A percentile compares a stretch with the other conserved stretches of the same genome.
Evolutionary conservation across 2,888 invertebrate genomes (phyloP).

Genomic region (Fabriciana adippe): DNA sequence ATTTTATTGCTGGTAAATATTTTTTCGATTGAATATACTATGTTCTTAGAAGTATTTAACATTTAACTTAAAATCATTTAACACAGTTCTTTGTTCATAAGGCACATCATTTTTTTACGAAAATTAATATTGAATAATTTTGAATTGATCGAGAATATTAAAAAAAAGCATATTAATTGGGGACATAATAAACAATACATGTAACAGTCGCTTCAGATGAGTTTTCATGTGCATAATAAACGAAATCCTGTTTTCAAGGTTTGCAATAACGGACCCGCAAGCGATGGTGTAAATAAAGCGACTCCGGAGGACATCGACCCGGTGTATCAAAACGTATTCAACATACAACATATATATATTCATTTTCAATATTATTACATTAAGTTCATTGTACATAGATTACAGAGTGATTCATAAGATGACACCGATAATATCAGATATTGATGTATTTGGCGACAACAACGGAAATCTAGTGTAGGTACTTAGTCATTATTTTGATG

Average conservation of each 20-base stretch:
- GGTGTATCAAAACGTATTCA: constrained; percentile 71
- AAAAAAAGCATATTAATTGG: background rate
- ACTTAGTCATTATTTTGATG: background rate
- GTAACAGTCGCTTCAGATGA: constrained; percentile 40
- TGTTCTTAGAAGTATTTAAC: too few relatives aligned
- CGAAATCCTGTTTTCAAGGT: constrained; percentile 73
- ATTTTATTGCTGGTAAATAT: too few relatives aligned
- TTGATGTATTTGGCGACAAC: constrained; percentile 45
- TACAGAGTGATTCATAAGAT: constrained; percentile 62
- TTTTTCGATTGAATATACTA: too few relatives aligned
- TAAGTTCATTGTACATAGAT: constrained; percentile 47
- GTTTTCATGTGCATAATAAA: constrained; percentile 46
- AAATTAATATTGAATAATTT: background rate
- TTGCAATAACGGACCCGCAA: constrained; percentile 69
- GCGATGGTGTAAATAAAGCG: constrained; percentile 74
- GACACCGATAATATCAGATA: constrained; percentile 59
- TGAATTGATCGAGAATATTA: too few relatives aligned
- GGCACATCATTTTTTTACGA: too few relatives aligned
- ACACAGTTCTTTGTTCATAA: too few relatives aligned
- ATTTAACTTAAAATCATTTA: too few relatives aligned
- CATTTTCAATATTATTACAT: constrained; percentile 56
- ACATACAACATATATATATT: constrained; percentile 55
- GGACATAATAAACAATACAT: constrained; percentile 33
- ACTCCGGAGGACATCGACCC: constrained; percentile 76
- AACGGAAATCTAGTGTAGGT: constrained; percentile 24